Evolutionary conservation across 2,797 vertebrate genomes (phyloP).

Genomic region (Sebastes trivittatus): DNA sequence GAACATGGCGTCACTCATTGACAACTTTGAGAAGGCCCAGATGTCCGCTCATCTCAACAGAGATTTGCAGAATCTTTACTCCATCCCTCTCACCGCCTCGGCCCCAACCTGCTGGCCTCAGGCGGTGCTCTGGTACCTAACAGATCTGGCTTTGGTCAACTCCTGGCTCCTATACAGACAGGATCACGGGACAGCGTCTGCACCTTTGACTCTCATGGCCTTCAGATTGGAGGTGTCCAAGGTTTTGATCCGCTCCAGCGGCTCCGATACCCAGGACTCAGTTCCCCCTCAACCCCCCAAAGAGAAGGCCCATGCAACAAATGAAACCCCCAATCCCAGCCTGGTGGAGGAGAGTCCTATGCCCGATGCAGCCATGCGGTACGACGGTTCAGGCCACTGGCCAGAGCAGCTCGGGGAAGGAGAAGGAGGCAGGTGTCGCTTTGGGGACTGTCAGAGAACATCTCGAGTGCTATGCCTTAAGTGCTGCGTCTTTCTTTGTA

Average conservation of each 20-base stretch:
- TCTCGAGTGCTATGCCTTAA: slow-evolving; percentile 85
- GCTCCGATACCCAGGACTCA: slow-evolving; percentile 73
- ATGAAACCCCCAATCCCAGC: slow-evolving; percentile 51
- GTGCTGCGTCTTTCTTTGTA: slow-evolving; percentile 87
- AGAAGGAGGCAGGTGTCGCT: slow-evolving; percentile 81
- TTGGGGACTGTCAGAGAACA: slow-evolving; percentile 81
- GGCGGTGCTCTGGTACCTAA: slow-evolving; percentile 83
- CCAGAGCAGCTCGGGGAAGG: slow-evolving; percentile 83
- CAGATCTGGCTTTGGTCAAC: slow-evolving; percentile 83
- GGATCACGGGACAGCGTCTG: slow-evolving; percentile 36
- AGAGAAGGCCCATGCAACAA: slow-evolving; percentile 49
- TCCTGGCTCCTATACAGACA: slow-evolving; percentile 81
- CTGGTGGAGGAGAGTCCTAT: slow-evolving; percentile 73
- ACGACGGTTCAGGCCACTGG: slow-evolving; percentile 85
- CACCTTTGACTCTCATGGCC: slow-evolving; percentile 78
- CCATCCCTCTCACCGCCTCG: slow-evolving; percentile 69
- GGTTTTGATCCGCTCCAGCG: slow-evolving; percentile 74
- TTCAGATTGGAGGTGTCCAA: slow-evolving; percentile 85
- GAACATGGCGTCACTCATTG: slow-evolving; percentile 69
- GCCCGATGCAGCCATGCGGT: slow-evolving; percentile 76
- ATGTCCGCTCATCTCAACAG: slow-evolving; percentile 76
- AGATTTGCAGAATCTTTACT: slow-evolving; percentile 80
- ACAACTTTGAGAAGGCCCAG: slow-evolving; percentile 81
- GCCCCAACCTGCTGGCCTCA: slow-evolving; percentile 79
- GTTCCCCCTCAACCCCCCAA: slow-evolving; percentile 72